Base-by-base conservation (phyloP, 1,140 invertebrate species). In the Lepidurus couesii region DNA sequence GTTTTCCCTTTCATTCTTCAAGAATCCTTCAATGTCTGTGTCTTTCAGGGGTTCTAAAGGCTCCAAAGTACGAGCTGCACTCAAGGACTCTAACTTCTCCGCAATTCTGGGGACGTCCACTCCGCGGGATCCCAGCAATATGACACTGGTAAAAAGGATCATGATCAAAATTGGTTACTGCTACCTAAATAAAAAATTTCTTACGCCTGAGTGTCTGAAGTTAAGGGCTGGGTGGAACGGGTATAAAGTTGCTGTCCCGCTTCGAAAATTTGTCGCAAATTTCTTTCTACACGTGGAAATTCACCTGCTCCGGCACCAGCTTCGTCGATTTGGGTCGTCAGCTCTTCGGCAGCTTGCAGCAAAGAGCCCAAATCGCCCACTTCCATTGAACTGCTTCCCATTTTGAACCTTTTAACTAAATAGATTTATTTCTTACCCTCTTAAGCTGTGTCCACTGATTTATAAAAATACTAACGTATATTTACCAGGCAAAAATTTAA, bases 1-100 rank as follows among this genome's bases (percentile, higher is more conserved):
- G 90, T 96, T 98, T 87, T 97, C 93, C 77, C 93, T 90, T 87
- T 98, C 95, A 89, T 97, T 97, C 85, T 91, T 92, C 5, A 98
- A 85, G 85, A 93, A 98, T 82, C 91, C 94, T 82, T 93, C 88
- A 80, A 95, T 92, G 86, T 98, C 95, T 42, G 93, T 93, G 83
- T 97, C 94, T 75, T 91, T 90, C 53, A 95, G 91, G 1, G 95
- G 94, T 86, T 97, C 94, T 44, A 96, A 86, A 0, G 95, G 92
- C 84, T 96, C 94, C 86, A 96, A 95, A 73, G 93, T 94, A 79
- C 90, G 88, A 79, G 92, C 89, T 7, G 94, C 89, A 84, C 92
- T 96, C 0, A 98, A 86, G 3, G 91, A 90, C 85, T 96, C 95
- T 21, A 98, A 86, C 84, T 96, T 95, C 82, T 96, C 93, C 7